These are phyloP conservation scores for Schizopygopsis pylzovi DNA, from an alignment of 2,797 vertebrate genomes.

Conservation along the genomic window DNA sequence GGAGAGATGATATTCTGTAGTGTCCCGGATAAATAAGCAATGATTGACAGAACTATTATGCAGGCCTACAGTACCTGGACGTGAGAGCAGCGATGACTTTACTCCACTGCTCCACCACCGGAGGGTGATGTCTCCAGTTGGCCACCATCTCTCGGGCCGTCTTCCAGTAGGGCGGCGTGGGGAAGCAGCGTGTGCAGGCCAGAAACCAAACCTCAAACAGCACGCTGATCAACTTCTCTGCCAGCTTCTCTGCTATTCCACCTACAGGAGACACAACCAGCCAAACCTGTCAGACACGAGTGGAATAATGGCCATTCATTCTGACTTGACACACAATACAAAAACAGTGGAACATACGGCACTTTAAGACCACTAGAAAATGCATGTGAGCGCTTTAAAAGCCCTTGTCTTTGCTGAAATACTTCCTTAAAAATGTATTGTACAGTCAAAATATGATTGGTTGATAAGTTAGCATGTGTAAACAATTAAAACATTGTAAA, in stretches of 20 bases:
- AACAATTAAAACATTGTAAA: neutral
- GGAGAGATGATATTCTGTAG: neutral
- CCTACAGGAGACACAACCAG: conserved; percentile 62
- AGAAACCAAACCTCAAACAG: conserved; percentile 93
- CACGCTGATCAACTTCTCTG: conserved; percentile 88
- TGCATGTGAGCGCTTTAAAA: too few relatives aligned
- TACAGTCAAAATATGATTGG: neutral
- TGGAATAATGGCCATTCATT: neutral
- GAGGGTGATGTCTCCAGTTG: conserved; percentile 91
- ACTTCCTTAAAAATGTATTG: neutral
- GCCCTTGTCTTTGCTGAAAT: neutral
- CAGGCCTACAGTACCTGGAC: conserved; percentile 79
- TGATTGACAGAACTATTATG: too few relatives aligned
- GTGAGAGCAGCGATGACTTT: conserved; percentile 89
- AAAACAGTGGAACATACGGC: too few relatives aligned
- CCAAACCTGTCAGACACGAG: neutral
- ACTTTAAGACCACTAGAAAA: neutral
- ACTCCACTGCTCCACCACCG: conserved; percentile 93
- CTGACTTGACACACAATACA: neutral
- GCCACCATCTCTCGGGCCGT: conserved; percentile 93
- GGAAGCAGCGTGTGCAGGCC: conserved; percentile 89
- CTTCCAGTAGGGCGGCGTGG: conserved; percentile 91
- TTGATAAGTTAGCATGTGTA: neutral
- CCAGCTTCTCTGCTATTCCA: conserved; percentile 87
- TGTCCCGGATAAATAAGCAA: neutral